Conservation (phyloP, 1,140 invertebrate species). For the Carcinoscorpius rotundicauda region DNA sequence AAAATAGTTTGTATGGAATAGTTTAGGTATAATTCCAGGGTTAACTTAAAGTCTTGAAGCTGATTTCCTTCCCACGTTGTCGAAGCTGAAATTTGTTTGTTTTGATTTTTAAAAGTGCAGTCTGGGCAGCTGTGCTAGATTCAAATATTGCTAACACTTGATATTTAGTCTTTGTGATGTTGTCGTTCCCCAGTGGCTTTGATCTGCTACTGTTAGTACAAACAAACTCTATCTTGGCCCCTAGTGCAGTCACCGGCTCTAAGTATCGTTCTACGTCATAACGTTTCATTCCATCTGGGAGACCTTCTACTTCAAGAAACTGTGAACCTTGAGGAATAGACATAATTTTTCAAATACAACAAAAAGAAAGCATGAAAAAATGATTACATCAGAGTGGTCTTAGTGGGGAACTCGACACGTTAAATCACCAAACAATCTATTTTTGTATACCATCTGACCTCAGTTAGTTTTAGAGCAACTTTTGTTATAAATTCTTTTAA, state of each 20-base stretch:
- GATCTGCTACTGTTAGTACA: constrained; percentile 4
- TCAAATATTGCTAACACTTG: constrained; percentile 22
- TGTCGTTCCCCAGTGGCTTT: too few relatives aligned
- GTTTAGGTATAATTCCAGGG: too few relatives aligned
- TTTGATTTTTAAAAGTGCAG: constrained; percentile 23
- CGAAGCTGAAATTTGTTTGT: constrained; percentile 21
- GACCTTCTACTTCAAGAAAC: constrained; percentile 19
- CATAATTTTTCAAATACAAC: neutral
- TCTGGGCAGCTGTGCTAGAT: constrained; percentile 22
- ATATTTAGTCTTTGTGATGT: constrained; percentile 3
- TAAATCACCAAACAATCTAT: too few relatives aligned
- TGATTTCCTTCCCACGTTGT: too few relatives aligned
- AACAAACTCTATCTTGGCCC: constrained; percentile 20
- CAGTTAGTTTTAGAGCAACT: too few relatives aligned
- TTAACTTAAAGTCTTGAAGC: too few relatives aligned
- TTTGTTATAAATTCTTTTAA: too few relatives aligned
- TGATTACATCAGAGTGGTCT: neutral
- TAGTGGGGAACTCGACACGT: too few relatives aligned
- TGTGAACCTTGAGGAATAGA: constrained; percentile 11
- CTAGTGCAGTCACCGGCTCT: constrained; percentile 17
- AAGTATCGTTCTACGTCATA: constrained; percentile 21
- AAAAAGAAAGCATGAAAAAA: too few relatives aligned
- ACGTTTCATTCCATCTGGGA: constrained; percentile 19
- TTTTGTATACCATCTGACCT: too few relatives aligned
- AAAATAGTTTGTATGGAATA: too few relatives aligned